phyloP scores from a whole-genome alignment of 2,113 vertebrate species.

The Oncorhynchus mykiss region DNA sequence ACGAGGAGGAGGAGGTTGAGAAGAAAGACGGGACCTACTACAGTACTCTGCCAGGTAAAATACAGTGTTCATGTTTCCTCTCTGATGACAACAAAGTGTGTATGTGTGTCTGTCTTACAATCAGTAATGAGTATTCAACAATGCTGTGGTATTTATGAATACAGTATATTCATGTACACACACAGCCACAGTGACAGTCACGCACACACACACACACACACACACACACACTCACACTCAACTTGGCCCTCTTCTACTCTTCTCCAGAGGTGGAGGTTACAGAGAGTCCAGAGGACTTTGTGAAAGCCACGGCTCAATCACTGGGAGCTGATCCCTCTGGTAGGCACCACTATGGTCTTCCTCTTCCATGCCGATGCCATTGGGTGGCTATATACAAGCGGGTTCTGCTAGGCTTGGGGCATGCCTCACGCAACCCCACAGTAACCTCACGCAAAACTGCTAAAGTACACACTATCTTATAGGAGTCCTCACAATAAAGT shows the following conservation, averaged over 20 bases:
- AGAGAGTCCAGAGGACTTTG: slow-evolving; percentile 83
- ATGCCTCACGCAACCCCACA: too few relatives aligned
- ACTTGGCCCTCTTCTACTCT: background rate
- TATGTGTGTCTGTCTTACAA: background rate
- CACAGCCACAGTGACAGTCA: background rate
- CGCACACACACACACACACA: background rate
- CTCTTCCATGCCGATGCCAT: background rate
- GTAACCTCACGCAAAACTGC: too few relatives aligned
- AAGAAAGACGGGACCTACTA: slow-evolving; percentile 79
- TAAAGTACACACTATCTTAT: too few relatives aligned
- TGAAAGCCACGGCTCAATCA: slow-evolving; percentile 82
- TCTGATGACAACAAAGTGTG: too few relatives aligned
- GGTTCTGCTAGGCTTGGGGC: too few relatives aligned
- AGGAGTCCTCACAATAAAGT: too few relatives aligned
- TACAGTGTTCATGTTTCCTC: background rate
- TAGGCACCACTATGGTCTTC: slow-evolving; percentile 72
- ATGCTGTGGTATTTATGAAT: background rate
- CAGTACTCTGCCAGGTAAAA: slow-evolving; percentile 87
- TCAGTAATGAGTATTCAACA: background rate
- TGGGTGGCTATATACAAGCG: background rate
- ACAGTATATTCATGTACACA: background rate
- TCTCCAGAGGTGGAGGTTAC: slow-evolving; percentile 85
- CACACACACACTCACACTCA: background rate
- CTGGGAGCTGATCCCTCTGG: slow-evolving; percentile 77
- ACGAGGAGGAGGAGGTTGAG: slow-evolving; percentile 82